Evolutionary conservation across 2,797 vertebrate species (phyloP).

Genomic region (Knipowitschia caucasica): DNA sequence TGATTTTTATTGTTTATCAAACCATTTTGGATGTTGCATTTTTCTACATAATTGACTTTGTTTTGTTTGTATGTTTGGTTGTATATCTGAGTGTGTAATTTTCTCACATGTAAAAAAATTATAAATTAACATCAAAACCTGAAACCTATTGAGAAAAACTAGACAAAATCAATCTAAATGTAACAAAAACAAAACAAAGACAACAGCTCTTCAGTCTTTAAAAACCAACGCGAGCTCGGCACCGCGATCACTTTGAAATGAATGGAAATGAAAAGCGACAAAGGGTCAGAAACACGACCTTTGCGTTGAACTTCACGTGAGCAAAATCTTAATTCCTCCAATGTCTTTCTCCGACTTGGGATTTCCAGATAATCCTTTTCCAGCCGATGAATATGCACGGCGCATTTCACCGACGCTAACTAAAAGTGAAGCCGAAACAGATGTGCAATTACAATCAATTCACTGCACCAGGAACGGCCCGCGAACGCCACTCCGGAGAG

Average conservation of each 20-base stretch:
- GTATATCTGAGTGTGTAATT: too few relatives aligned
- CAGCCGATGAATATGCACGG: neutral
- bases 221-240: too few relatives aligned
- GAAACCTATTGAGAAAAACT: too few relatives aligned
- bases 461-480: constrained; percentile 17
- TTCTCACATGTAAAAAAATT: too few relatives aligned
- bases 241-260: constrained; percentile 47
- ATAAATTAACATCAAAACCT: too few relatives aligned
- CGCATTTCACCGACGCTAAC: constrained; percentile 3
- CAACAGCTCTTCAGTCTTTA: too few relatives aligned
- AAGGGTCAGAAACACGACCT: constrained; percentile 49
- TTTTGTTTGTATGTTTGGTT: too few relatives aligned
- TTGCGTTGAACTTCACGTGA: constrained; percentile 24
- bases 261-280: constrained; percentile 63
- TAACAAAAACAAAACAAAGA: too few relatives aligned
- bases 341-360: constrained; percentile 9
- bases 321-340: constrained; percentile 47
- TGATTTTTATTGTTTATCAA: too few relatives aligned
- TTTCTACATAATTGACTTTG: too few relatives aligned
- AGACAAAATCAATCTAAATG: too few relatives aligned
- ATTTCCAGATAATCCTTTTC: neutral
- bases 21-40: too few relatives aligned
- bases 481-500: constrained; percentile 34
- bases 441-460: constrained; percentile 33
- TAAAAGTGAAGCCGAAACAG: constrained; percentile 22